These are phyloP conservation scores for Serinus canaria DNA, from an alignment of 2,113 vertebrate species.

Conservation along the genomic window DNA sequence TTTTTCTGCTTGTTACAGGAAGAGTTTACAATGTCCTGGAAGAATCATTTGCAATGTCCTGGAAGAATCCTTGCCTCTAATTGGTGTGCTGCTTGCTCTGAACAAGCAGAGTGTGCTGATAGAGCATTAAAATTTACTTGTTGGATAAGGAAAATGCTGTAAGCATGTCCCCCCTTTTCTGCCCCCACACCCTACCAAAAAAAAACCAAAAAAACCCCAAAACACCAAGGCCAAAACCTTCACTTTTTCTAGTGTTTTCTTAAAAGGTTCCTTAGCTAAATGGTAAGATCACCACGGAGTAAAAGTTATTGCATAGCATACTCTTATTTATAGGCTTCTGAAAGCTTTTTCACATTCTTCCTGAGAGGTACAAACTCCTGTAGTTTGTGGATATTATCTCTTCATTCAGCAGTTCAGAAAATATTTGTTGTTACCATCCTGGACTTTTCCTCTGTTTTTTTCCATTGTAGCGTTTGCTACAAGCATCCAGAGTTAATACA, in stretches of 20 bases:
- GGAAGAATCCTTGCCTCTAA: not conserved
- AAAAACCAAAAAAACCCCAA: not conserved
- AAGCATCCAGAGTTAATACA: not conserved
- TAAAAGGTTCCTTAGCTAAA: not conserved
- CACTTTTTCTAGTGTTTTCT: not conserved
- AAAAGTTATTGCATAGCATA: not conserved
- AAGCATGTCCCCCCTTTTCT: not conserved
- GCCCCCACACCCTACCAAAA: fast-evolving
- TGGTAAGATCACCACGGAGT: not conserved
- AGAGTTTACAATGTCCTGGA: not conserved
- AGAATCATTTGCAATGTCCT: not conserved
- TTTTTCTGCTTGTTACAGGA: slow-evolving; percentile 7
- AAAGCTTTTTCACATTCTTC: not conserved
- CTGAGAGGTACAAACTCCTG: not conserved
- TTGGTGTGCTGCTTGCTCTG: not conserved
- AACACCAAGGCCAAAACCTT: not conserved
- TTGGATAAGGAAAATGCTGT: not conserved
- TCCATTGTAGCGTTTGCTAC: not conserved
- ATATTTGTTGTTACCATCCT: not conserved
- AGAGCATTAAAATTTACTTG: slow-evolving; percentile 1
- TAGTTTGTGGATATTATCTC: not conserved
- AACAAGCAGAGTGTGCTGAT: not conserved
- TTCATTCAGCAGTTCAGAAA: slow-evolving; percentile 3
- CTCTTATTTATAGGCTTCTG: not conserved
- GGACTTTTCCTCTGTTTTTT: not conserved